Evolutionary conservation across 2,888 invertebrate species (phyloP), one percentile per base, ranked within the genome.

Genomic region (Cephus spinipes): DNA sequence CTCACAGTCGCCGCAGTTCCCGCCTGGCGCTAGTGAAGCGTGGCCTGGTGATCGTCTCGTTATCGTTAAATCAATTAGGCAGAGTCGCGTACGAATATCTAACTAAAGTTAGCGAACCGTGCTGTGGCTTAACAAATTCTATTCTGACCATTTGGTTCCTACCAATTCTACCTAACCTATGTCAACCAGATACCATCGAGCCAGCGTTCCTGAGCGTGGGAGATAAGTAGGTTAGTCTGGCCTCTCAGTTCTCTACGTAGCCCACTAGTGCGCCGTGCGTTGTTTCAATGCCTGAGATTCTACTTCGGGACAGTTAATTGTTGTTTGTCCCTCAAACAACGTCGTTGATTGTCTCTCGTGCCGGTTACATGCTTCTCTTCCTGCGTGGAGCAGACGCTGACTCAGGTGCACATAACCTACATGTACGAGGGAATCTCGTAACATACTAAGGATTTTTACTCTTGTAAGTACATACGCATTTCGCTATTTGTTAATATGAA

Each of bases 261-360:
- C 40, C 23, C 4, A 23, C 23, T 23, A 23, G 15, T 23, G 40
- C 23, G 23, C 23, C 40, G 40, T 55, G 40, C 9, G 40, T 55
- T 55, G 40, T 55, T 55, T 55, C 40, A 23, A 23, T 6, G 40
- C 2, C 40, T 9, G 40, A 55, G 15, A 55, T 55, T 55, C 40
- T 55, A 68, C 35, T 77, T 81, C 76, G 79, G 79, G 74, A 79
- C 79, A 69, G 80, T 81, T 79, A 79, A 80, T 81, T 79, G 79
- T 76, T 83, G 81, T 81, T 83, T 83, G 83, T 80, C 75, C 78
- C 77, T 80, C 81, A 83, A 83, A 83, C 82, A 83, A 83, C 81
- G 76, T 73, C 73, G 74, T 80, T 83, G 83, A 83, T 83, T 83
- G 81, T 79, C 80, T 76, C 77, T 75, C 77, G 76, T 80, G 76